Conservation (phyloP, 2,888 invertebrate genomes). For the Drosophila picticornis region DNA sequence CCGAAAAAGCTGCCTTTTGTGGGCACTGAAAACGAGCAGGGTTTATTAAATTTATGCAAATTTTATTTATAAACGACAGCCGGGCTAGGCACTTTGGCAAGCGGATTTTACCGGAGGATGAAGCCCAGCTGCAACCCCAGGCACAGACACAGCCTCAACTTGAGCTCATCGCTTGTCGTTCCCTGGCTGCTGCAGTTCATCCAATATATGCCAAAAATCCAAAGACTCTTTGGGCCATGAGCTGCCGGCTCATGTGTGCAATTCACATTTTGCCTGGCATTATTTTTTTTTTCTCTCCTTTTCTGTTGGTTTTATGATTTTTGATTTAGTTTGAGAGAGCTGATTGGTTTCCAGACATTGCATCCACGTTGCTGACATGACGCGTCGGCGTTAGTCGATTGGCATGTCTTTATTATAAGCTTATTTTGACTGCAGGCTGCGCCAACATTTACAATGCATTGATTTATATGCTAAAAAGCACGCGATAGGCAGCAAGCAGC, state of each 20-base stretch:
- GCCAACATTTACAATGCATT: conserved; percentile 58
- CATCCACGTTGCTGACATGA: conserved; percentile 59
- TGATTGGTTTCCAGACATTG: conserved; percentile 71
- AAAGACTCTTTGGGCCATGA: conserved; percentile 39
- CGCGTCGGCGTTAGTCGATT: conserved; percentile 75
- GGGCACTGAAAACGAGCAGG: conserved; percentile 63
- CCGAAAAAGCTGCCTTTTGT: conserved; percentile 61
- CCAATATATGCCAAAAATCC: conserved; percentile 65
- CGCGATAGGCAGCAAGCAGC: conserved; percentile 31
- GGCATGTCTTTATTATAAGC: conserved; percentile 78
- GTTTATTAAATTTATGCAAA: conserved; percentile 81
- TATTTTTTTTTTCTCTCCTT: conserved; percentile 9
- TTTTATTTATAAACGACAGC: conserved; percentile 79
- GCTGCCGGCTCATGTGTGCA: conserved; percentile 57
- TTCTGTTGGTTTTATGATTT: conserved; percentile 67
- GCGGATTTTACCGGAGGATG: conserved; percentile 15
- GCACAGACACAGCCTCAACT: background rate
- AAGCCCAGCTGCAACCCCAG: conserved; percentile 20
- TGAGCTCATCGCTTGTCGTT: conserved; percentile 25
- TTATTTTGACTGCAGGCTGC: conserved; percentile 29
- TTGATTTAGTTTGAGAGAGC: conserved; percentile 77
- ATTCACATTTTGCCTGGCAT: conserved; percentile 44
- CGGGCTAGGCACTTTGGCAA: conserved; percentile 21
- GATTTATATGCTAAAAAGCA: conserved; percentile 77
- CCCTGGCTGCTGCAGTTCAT: conserved; percentile 51